A percentile compares a stretch with the other conserved stretches of the same genome.
These are phyloP conservation scores for Rynchops niger DNA, from an alignment of 2,113 vertebrate genomes.

Conservation along the genomic window DNA sequence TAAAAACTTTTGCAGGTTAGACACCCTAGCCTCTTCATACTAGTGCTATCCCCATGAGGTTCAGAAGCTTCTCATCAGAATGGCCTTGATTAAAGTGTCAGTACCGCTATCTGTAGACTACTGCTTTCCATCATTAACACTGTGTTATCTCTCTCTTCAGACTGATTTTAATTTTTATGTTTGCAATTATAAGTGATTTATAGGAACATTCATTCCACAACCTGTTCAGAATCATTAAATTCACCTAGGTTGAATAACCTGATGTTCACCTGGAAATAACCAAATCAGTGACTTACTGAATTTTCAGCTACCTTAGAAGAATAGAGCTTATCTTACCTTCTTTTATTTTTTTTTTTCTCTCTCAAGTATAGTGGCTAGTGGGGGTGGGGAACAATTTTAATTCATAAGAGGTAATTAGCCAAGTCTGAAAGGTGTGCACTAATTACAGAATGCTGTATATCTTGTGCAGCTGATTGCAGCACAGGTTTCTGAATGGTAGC, in stretches of 20 bases:
- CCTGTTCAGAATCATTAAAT: constrained; percentile 89
- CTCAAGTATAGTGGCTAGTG: constrained; percentile 19
- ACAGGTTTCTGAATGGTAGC: constrained; percentile 19
- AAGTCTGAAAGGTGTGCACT: constrained; percentile 73
- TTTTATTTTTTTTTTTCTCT: not conserved
- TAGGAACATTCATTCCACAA: constrained; percentile 82
- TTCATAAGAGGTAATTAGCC: constrained; percentile 78
- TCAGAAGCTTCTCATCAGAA: constrained; percentile 69
- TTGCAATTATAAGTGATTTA: constrained; percentile 83
- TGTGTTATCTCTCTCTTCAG: constrained; percentile 85
- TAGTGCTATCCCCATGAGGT: constrained; percentile 12
- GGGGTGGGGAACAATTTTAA: constrained; percentile 57
- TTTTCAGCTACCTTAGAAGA: constrained; percentile 61
- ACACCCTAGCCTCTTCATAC: constrained; percentile 7
- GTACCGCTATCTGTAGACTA: constrained; percentile 69
- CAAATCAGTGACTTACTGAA: constrained; percentile 69
- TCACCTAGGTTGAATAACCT: constrained; percentile 87
- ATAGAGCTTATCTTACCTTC: constrained; percentile 4
- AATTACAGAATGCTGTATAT: constrained; percentile 72
- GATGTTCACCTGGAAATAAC: constrained; percentile 84
- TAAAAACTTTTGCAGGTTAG: constrained; percentile 3
- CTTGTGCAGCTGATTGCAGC: constrained; percentile 58
- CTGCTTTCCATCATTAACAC: constrained; percentile 78
- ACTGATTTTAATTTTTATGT: constrained; percentile 84
- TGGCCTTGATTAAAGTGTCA: constrained; percentile 70